Percentiles rank a stretch among this genome's conserved stretches.
phyloP scores from a whole-genome alignment of 1,140 invertebrate genomes.

The Brachionus rotundiformis region DNA sequence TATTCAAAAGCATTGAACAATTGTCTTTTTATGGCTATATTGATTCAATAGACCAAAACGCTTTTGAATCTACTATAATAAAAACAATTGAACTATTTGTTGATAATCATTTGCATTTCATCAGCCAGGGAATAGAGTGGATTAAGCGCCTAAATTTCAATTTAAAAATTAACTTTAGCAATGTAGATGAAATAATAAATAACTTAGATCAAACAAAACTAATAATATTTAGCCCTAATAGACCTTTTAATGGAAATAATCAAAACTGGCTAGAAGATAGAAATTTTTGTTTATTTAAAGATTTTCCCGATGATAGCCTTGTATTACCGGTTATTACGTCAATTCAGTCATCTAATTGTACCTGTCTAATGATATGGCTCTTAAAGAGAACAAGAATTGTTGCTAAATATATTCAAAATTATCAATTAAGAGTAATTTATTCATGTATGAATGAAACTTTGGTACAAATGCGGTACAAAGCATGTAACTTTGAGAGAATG shows the following conservation, averaged over 20 bases:
- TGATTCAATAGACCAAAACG: neutral
- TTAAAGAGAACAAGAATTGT: neutral
- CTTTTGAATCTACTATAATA: neutral
- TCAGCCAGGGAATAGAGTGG: neutral
- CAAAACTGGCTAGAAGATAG: neutral
- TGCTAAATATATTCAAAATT: neutral
- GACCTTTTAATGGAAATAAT: neutral
- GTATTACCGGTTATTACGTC: neutral
- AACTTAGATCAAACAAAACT: neutral
- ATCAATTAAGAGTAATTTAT: neutral
- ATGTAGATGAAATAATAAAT: neutral
- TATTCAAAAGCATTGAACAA: neutral
- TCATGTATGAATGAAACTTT: neutral
- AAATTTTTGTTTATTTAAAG: neutral
- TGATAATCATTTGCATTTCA: neutral
- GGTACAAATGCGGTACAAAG: neutral
- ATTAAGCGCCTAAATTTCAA: neutral
- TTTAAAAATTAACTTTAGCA: neutral
- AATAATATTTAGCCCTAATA: neutral
- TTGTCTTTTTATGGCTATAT: neutral
- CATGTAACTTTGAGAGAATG: neutral
- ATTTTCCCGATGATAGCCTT: neutral
- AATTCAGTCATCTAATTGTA: neutral
- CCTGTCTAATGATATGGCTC: conserved; percentile 6
- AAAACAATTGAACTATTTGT: neutral